Conservation (phyloP, 2,888 invertebrate species). For the Eupithecia pulchellata region DNA sequence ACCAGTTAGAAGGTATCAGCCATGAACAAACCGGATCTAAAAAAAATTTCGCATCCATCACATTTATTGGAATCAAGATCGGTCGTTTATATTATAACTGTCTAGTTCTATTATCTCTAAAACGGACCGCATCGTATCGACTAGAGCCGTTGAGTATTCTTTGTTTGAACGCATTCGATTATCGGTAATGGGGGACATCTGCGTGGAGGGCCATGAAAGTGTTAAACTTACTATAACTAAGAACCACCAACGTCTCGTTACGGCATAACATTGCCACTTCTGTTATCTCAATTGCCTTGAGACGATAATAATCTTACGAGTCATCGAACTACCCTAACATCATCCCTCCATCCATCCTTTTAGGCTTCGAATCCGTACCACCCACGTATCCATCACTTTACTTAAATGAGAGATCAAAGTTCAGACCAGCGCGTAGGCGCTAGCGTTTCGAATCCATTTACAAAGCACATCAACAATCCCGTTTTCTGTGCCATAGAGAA, state of each 20-base stretch:
- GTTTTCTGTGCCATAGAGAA: constrained; percentile 6
- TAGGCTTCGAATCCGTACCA: neutral
- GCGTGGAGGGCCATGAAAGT: too few relatives aligned
- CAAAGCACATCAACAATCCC: constrained; percentile 1
- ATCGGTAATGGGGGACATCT: too few relatives aligned
- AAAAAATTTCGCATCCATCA: neutral
- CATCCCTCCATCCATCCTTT: too few relatives aligned
- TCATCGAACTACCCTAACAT: neutral
- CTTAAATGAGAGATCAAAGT: neutral
- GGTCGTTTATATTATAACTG: too few relatives aligned
- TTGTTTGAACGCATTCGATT: too few relatives aligned
- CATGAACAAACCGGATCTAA: neutral
- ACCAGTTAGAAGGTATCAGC: neutral
- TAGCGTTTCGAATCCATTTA: constrained; percentile 3
- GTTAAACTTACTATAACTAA: too few relatives aligned
- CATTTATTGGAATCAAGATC: neutral
- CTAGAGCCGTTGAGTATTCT: neutral
- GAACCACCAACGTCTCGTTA: neutral
- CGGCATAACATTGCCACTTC: neutral
- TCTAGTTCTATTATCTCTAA: neutral
- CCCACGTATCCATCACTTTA: neutral
- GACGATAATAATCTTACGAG: neutral
- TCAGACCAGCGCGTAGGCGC: neutral
- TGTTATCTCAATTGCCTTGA: neutral
- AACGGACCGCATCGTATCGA: neutral